Base-by-base conservation (phyloP, 2,888 invertebrate genomes). In the Polylopha cassiicola region DNA sequence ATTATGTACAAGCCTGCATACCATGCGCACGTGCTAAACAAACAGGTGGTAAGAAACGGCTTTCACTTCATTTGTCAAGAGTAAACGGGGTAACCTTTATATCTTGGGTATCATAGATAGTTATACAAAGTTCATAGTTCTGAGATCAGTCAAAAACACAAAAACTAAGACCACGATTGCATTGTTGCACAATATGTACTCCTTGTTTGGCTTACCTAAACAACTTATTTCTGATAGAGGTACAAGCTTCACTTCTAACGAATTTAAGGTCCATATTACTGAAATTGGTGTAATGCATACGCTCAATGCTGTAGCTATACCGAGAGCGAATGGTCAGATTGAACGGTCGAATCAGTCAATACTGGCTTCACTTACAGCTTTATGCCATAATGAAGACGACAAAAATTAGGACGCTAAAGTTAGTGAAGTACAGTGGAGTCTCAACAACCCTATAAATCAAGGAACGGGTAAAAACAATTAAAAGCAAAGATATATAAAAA, bases 211-310 rank as follows among this genome's bases (percentile, higher is more conserved):
- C 4, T 11, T n/a, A 4, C 26, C 26, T 3, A 4, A 9, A 13
- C 10, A 26, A 5, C 26, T 26, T 11, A 26, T 26, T 5, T 26
- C 26, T 3, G 26, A 26, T n/a, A 3, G 26, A 3, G 26, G 26
- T 3, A 26, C 26, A 3, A 26, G 26, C n/a, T 26, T 26, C 26
- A 26, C 26, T 3, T 26, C 26, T n/a, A 26, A 26, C 13, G 26
- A 26, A 11, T 26, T 26, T 13, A 26, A 26, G 13, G 26, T 13
- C 4, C 13, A 26, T 13, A 26, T 26, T 3, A n/a, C n/a, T n/a
- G n/a, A n/a, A n/a, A n/a, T n/a, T n/a, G n/a, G n/a, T n/a, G n/a
- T n/a, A n/a, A n/a, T n/a, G n/a, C n/a, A n/a, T n/a, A n/a, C n/a
- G n/a, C n/a, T n/a, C n/a, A n/a, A n/a, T n/a, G n/a, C n/a, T n/a